Evolutionary conservation across 2,888 invertebrate genomes (phyloP).

Genomic region (Coenonympha arcania): DNA sequence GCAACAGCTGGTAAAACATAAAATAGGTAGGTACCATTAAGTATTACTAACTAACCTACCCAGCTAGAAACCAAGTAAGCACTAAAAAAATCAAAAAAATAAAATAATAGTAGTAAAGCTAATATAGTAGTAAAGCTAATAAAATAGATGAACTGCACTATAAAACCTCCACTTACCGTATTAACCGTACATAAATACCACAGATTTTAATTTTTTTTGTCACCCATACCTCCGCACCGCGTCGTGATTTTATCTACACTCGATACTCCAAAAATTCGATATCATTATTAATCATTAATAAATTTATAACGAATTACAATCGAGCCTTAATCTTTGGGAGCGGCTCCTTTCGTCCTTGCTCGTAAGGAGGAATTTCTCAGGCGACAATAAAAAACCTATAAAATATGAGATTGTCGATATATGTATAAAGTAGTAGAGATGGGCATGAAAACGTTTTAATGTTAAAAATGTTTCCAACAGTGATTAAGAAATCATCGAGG

Average conservation of each 20-base stretch:
- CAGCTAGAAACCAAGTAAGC: background rate
- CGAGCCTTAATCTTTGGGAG: conserved; percentile 48
- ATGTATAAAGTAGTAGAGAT: conserved; percentile 29
- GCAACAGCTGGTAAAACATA: too few relatives aligned
- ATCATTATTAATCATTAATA: conserved; percentile 67
- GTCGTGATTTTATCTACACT: background rate
- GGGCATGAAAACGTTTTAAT: background rate
- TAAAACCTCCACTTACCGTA: background rate
- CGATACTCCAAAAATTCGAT: conserved; percentile 41
- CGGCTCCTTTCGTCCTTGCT: conserved; percentile 41
- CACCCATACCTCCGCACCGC: background rate
- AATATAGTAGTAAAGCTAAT: background rate
- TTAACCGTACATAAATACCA: conserved; percentile 5
- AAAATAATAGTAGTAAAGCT: too few relatives aligned
- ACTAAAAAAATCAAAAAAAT: too few relatives aligned
- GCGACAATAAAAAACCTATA: conserved; percentile 49
- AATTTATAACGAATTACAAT: conserved; percentile 66
- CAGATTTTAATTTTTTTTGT: background rate
- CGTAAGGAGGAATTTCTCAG: conserved; percentile 38
- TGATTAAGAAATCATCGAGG: too few relatives aligned
- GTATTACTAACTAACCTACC: background rate
- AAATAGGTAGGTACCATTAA: too few relatives aligned
- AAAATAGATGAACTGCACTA: background rate
- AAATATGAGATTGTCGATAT: conserved; percentile 53
- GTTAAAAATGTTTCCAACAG: too few relatives aligned